phyloP scores from a whole-genome alignment of 2,113 vertebrate species.

The Mellivora capensis region DNA sequence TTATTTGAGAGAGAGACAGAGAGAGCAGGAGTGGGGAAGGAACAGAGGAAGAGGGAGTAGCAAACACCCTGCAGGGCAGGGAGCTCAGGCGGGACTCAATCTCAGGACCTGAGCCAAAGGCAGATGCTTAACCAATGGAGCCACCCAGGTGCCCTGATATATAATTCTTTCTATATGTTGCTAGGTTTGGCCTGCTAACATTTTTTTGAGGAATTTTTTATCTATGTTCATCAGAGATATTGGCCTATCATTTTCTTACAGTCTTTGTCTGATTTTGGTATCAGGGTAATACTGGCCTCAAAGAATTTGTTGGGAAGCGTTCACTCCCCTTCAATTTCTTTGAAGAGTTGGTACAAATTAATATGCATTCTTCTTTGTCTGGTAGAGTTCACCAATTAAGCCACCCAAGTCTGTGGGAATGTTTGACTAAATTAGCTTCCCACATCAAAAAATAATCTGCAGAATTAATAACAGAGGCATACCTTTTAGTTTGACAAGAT shows the following conservation, averaged over 20 bases:
- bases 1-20: neutral
- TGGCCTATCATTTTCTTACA: neutral
- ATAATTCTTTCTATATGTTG: neutral
- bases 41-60: neutral
- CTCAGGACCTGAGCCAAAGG: neutral
- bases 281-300: neutral
- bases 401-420: neutral
- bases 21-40: neutral
- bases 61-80: neutral
- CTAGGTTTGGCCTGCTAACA: neutral
- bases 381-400: neutral
- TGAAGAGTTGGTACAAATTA: neutral
- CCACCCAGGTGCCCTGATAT: neutral
- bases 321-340: neutral
- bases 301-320: neutral
- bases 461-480: neutral
- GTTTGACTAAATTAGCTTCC: neutral
- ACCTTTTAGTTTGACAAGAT: neutral
- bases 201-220: neutral
- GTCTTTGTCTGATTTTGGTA: neutral
- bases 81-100: neutral
- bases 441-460: neutral
- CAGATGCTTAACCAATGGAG: neutral
- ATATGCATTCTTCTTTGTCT: neutral
- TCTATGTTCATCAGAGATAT: neutral